These are phyloP conservation scores for Lypha dubia DNA, from an alignment of 2,888 invertebrate genomes.

Conservation along the genomic window DNA sequence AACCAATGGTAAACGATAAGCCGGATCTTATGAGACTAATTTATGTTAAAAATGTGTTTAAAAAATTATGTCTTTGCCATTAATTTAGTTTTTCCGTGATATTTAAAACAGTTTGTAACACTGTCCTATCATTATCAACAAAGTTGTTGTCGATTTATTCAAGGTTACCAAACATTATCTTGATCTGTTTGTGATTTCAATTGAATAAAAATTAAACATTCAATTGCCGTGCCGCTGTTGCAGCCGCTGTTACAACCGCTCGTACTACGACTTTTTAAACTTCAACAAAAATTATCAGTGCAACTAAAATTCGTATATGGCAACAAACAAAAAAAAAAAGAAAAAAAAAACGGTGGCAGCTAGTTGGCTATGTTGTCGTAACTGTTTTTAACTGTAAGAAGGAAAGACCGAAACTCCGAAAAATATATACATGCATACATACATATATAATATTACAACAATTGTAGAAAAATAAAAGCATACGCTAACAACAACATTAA, in stretches of 20 bases:
- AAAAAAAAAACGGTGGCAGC: constrained; percentile 54
- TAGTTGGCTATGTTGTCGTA: constrained; percentile 59
- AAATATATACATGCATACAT: too few relatives aligned
- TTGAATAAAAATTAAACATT: constrained; percentile 69
- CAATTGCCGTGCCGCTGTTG: constrained; percentile 50
- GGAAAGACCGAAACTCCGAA: not conserved
- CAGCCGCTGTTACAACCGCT: constrained; percentile 28
- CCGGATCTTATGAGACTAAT: too few relatives aligned
- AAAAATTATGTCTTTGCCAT: not conserved
- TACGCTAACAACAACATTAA: not conserved
- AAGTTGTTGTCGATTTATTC: constrained; percentile 65
- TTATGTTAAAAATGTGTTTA: not conserved
- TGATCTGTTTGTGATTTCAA: constrained; percentile 66
- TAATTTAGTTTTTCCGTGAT: not conserved
- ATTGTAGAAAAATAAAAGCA: constrained; percentile 44
- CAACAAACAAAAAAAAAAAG: constrained; percentile 21
- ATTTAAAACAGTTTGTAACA: constrained; percentile 41
- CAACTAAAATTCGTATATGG: constrained; percentile 26
- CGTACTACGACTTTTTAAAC: constrained; percentile 50
- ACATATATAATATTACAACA: constrained; percentile 28
- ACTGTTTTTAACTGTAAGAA: constrained; percentile 50
- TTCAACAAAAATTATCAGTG: constrained; percentile 33
- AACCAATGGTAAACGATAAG: not conserved
- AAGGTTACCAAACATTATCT: constrained; percentile 68
- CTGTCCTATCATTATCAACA: constrained; percentile 51